Percentiles rank a stretch among this genome's conserved stretches.
These are phyloP conservation scores for Idaea aversata DNA, from an alignment of 2,888 invertebrate species.

Conservation along the genomic window DNA sequence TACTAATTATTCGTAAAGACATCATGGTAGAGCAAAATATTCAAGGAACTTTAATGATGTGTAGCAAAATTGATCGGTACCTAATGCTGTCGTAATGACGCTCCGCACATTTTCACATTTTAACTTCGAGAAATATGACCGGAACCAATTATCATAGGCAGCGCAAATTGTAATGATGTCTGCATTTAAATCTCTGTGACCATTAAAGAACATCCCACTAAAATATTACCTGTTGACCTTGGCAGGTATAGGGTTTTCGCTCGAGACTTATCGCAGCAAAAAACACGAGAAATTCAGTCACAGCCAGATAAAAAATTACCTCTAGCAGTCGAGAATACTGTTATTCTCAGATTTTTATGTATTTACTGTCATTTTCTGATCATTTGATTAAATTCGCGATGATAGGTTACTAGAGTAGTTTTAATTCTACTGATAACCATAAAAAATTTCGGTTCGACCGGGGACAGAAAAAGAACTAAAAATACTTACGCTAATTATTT, in stretches of 20 bases:
- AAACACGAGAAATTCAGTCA: neutral
- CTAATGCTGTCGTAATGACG: constrained; percentile 52
- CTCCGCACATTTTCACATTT: constrained; percentile 28
- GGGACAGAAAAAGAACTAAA: no score
- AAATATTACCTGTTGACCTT: neutral
- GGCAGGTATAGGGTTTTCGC: neutral
- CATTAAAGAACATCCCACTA: neutral
- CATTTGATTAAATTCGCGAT: no score
- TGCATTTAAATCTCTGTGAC: neutral
- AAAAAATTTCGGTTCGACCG: no score
- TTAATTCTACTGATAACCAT: no score
- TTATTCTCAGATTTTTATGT: no score
- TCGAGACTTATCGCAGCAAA: neutral
- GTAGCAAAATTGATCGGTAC: constrained; percentile 54
- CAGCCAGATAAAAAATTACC: no score
- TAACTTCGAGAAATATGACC: constrained; percentile 18
- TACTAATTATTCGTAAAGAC: no score
- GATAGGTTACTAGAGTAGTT: no score
- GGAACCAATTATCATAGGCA: constrained; percentile 24
- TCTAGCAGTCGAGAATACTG: no score
- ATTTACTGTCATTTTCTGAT: no score
- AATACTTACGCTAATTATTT: no score
- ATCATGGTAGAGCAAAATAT: constrained; percentile 3
- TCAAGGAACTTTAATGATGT: constrained; percentile 23
- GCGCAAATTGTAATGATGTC: constrained; percentile 19